Evolutionary conservation across 2,888 invertebrate species (phyloP), one percentile per base, ranked within the genome.

Genomic region (Lysandra bellargus): DNA sequence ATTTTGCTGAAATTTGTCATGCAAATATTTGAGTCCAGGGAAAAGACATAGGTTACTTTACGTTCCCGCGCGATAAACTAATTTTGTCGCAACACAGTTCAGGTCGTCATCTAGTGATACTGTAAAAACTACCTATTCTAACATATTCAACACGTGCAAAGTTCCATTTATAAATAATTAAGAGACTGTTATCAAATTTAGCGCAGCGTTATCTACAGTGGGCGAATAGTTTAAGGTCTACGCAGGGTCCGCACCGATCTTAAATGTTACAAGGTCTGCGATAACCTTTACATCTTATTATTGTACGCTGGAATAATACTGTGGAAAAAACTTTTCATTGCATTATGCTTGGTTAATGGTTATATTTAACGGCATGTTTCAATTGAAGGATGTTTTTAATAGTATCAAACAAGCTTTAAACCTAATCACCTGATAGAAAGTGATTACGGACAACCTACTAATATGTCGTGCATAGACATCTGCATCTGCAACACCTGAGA

Each of bases 271-370:
- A 74, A 74, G 74, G 74, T 74, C 74, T 74, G 23, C 5, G 74
- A 74, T 74, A 74, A 74, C 74, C n/a, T 44, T 74, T 44, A 74
- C 44, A 74, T 74, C 74, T 74, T 74, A 74, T 74, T 74, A 44
- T 74, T 74, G 74, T n/a, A 7, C 7, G 37, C 74, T 74, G 40
- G 74, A 69, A 69, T 37, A 69, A 37, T 33, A 23, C 61, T 61
- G 14, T 69, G 64, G 64, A 9, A 69, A 23, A 30, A 69, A 69
- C 64, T 69, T 69, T 69, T 69, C 33, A 69, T 69, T 69, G 9
- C 49, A 49, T 49, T 57, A 57, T 57, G 4, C 17, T 17, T 4
- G 17, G 17, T 12, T 4, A 14, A 12, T 4, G 17, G 17, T 12
- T 4, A 14, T 49, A 12, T 49, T 49, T 49, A 44, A 44, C 53